Base-by-base conservation (phyloP, 2,113 vertebrate species). In the Zosterops hypoxanthus region DNA sequence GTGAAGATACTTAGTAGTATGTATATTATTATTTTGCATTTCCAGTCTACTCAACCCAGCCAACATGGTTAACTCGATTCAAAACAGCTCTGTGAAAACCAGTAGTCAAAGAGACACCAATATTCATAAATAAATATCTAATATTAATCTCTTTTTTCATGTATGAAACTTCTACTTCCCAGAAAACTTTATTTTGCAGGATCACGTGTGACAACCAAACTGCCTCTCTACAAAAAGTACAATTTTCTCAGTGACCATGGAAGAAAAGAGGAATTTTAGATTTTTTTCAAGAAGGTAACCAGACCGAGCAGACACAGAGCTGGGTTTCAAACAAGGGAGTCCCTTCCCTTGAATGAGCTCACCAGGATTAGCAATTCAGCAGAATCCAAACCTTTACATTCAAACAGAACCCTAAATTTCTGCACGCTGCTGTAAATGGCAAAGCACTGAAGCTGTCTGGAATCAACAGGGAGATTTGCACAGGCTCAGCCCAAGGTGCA, bases 51-150 rank as follows among this genome's bases (percentile, higher is more conserved):
- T 60, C 42, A 46, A 49, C 15, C 34, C 42, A 70, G 69, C n/a
- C 77, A 73, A 56, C 3, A 1, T 0, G 1, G 24, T 23, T 41
- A 90, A 34, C 22, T 34, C 2, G 2, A 47, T 66, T 41, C 28
- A 24, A 41, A 90, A 57, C 3, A 52, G 13, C 7, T 41, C 71
- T 53, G 25, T 41, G 70, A 47, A 92, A 73, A 71, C 4, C 31
- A 64, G 25, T 9, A 26, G 12, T 2, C 90, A 11, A 90, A 77
- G 14, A 63, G 8, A 64, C 33, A 41, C 4, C 14, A 61, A 20
- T 25, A 60, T 22, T 47, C 9, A 34, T 9, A 69, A 65, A 69
- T 20, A 42, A 42, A 47, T 50, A 60, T 22, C 64, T 78, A 39
- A 15, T 68, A 69, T 3, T 18, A 39, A 47, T 31, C 6, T 55